phyloP scores from a whole-genome alignment of 2,113 vertebrate genomes.

The Piaya cayana region DNA sequence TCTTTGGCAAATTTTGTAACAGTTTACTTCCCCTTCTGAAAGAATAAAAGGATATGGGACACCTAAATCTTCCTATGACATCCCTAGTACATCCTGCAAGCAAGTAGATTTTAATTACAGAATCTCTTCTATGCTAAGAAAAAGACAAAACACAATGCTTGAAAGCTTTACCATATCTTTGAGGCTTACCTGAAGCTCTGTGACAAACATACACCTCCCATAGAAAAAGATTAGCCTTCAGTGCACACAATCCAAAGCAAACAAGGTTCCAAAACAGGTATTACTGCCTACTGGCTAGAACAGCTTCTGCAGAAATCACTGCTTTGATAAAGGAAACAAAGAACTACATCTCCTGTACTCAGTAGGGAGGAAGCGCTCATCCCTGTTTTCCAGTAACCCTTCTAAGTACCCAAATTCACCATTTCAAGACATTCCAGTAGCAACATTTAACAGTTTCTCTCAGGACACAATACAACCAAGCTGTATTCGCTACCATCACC shows the following conservation, averaged over 20 bases:
- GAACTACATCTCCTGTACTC: fast-evolving
- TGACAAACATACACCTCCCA: neutral
- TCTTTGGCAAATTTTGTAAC: neutral
- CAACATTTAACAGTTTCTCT: fast-evolving
- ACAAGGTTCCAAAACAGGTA: fast-evolving
- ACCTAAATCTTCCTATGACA: neutral
- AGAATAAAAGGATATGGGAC: fast-evolving
- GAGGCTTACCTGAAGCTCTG: neutral
- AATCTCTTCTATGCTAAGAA: neutral
- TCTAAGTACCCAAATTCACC: neutral
- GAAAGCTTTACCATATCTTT: neutral
- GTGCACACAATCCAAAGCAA: fast-evolving
- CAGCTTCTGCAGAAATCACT: fast-evolving
- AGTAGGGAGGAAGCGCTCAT: neutral
- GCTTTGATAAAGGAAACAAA: fast-evolving
- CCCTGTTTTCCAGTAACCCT: no score
- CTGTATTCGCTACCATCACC: neutral
- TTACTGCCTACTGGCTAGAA: no score
- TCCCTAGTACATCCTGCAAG: fast-evolving
- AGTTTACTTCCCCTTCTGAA: neutral
- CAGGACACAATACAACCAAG: fast-evolving
- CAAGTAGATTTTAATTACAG: neutral
- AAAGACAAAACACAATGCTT: neutral
- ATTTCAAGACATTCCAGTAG: fast-evolving
- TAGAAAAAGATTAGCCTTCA: neutral